These are phyloP conservation scores for Acanthosoma haemorrhoidale DNA, from an alignment of 2,888 invertebrate genomes.

Conservation along the genomic window DNA sequence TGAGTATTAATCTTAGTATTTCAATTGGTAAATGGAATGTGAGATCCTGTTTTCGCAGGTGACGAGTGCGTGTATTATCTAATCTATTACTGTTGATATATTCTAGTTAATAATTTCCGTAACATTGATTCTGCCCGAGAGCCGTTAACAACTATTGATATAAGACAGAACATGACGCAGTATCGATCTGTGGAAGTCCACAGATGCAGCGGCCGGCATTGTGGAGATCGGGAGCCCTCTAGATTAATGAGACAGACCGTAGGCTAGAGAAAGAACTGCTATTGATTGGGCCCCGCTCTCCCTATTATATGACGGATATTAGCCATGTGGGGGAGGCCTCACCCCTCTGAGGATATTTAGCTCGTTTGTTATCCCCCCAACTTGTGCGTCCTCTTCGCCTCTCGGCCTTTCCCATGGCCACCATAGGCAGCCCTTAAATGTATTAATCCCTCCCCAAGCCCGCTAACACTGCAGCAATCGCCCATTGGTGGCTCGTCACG, in stretches of 20 bases:
- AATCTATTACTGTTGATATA: no score
- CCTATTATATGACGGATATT: slow-evolving; percentile 29
- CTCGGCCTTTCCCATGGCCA: neutral
- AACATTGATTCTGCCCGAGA: no score
- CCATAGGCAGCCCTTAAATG: no score
- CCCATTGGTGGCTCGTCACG: slow-evolving; percentile 1
- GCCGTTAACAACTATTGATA: no score
- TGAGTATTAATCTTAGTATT: no score
- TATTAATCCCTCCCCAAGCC: neutral
- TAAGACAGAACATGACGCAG: no score
- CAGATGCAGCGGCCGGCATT: neutral
- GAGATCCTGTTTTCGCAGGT: no score
- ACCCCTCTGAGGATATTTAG: neutral
- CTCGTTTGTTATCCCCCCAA: slow-evolving; percentile 11
- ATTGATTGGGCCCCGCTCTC: neutral
- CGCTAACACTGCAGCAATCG: neutral
- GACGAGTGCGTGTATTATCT: no score
- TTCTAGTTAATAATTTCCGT: no score
- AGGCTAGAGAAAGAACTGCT: neutral
- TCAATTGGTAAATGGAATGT: no score
- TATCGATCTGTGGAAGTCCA: neutral
- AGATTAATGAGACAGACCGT: neutral
- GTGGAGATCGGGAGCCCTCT: neutral
- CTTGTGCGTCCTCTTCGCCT: neutral
- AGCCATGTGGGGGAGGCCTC: slow-evolving; percentile 10